phyloP scores from a whole-genome alignment of 2,888 invertebrate species.

The Pasiphila rectangulata region DNA sequence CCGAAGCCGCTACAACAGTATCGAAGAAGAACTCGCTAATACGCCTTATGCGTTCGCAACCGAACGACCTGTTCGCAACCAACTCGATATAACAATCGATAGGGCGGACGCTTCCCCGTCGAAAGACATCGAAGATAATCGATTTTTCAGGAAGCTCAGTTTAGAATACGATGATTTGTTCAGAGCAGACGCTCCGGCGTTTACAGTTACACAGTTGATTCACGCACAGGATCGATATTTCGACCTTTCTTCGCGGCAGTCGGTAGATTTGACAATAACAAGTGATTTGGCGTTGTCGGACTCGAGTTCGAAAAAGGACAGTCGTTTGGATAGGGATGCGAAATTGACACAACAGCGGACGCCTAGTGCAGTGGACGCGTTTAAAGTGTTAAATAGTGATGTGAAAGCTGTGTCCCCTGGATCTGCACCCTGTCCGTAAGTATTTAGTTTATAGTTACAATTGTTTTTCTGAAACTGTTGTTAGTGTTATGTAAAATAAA shows the following conservation, averaged over 20 bases:
- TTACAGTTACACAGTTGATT: constrained; percentile 70
- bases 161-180: constrained; percentile 55
- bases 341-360: constrained; percentile 30
- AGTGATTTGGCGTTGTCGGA: constrained; percentile 30
- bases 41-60: constrained; percentile 77
- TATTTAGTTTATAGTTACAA: constrained; percentile 28
- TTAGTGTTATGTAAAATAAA: too few relatives aligned
- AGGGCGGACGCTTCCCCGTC: constrained; percentile 53
- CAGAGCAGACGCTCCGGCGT: constrained; percentile 50
- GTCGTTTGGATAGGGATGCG: too few relatives aligned
- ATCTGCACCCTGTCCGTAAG: constrained; percentile 42
- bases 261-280: constrained; percentile 9
- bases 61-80: constrained; percentile 51
- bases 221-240: constrained; percentile 74
- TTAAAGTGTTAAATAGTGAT: constrained; percentile 50
- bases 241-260: constrained; percentile 56
- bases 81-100: constrained; percentile 63
- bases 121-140: constrained; percentile 64
- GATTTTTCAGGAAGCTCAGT: constrained; percentile 54
- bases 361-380: constrained; percentile 39
- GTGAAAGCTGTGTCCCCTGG: constrained; percentile 36
- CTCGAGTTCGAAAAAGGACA: too few relatives aligned
- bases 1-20: constrained; percentile 74
- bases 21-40: constrained; percentile 74
- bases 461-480: too few relatives aligned